A percentile compares a stretch with the other conserved stretches of the same genome.
phyloP scores from a whole-genome alignment of 2,888 invertebrate genomes.

The Prosopocoilus inquinatus region DNA sequence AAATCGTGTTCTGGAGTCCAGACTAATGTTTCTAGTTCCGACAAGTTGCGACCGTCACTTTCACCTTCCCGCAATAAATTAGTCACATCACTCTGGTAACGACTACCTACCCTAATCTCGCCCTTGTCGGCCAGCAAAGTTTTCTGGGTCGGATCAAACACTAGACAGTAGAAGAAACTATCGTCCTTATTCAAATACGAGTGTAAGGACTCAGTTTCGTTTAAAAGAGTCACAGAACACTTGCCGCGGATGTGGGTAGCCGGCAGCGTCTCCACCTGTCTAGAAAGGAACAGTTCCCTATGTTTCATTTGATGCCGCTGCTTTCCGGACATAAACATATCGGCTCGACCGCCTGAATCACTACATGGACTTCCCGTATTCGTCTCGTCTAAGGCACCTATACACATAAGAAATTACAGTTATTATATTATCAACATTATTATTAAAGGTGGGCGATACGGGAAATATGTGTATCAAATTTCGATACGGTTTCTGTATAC shows the following conservation, averaged over 20 bases:
- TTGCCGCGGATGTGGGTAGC: slow-evolving; percentile 99
- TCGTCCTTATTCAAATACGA: slow-evolving; percentile 98
- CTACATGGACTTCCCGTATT: slow-evolving; percentile 40
- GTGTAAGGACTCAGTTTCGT: slow-evolving; percentile 95
- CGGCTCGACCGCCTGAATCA: slow-evolving; percentile 15
- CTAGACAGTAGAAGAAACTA: slow-evolving; percentile 99
- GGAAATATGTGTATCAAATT: too few relatives aligned
- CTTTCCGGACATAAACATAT: slow-evolving; percentile 67
- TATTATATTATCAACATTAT: too few relatives aligned
- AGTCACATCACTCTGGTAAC: slow-evolving; percentile 95
- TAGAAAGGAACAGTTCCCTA: slow-evolving; percentile 95
- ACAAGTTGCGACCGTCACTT: slow-evolving; percentile 39
- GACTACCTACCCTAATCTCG: slow-evolving; percentile 87
- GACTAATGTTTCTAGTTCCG: slow-evolving; percentile 83
- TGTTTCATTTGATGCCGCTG: slow-evolving; percentile 96
- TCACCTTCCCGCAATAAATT: slow-evolving; percentile 74
- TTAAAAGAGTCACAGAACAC: slow-evolving; percentile 97
- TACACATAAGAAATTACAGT: slow-evolving; percentile 1
- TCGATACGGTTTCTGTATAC: too few relatives aligned
- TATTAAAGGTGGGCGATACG: too few relatives aligned
- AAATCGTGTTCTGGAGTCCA: slow-evolving; percentile 94
- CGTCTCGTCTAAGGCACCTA: slow-evolving; percentile 49
- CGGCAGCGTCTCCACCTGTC: slow-evolving; percentile 96
- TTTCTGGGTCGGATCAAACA: slow-evolving; percentile 98
- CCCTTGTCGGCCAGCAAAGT: slow-evolving; percentile 98